These are phyloP conservation scores for human DNA, from an alignment of 2,113 vertebrate species.

Conservation along the genomic window DNA sequence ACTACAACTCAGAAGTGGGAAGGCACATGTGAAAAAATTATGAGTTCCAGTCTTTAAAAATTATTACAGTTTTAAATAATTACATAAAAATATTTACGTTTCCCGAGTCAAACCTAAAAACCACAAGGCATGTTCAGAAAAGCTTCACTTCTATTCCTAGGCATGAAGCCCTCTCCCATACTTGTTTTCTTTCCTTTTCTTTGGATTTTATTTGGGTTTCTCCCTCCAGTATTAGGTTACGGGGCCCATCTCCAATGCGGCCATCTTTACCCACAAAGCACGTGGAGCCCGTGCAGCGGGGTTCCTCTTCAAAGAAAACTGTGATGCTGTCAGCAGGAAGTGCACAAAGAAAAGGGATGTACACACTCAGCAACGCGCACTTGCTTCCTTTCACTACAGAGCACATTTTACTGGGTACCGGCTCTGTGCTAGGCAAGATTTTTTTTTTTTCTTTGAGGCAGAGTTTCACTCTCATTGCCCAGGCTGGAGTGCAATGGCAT, in stretches of 20 bases:
- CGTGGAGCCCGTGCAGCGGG: not conserved
- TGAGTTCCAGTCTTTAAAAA: not conserved
- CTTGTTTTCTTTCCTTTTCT: not conserved
- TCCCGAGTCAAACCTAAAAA: constrained; percentile 4
- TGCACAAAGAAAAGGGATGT: not conserved
- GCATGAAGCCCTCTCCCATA: not conserved
- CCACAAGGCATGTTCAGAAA: not conserved
- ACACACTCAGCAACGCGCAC: not conserved
- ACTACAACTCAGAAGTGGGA: not conserved
- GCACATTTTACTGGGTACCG: not conserved
- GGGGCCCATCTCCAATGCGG: not conserved
- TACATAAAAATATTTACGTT: not conserved
- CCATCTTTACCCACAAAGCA: not conserved
- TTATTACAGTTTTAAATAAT: not conserved
- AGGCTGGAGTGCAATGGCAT: too few species aligned
- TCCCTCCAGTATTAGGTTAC: not conserved
- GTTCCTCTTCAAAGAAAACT: not conserved
- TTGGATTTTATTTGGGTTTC: not conserved
- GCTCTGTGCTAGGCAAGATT: not conserved
- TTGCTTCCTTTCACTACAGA: not conserved
- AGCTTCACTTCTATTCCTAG: not conserved
- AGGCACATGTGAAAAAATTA: not conserved
- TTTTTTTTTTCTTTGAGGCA: too few species aligned
- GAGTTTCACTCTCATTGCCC: too few species aligned
- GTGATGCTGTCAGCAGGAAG: not conserved